Evolutionary conservation across 2,113 vertebrate species (phyloP).

Genomic region (Prolemur simus): DNA sequence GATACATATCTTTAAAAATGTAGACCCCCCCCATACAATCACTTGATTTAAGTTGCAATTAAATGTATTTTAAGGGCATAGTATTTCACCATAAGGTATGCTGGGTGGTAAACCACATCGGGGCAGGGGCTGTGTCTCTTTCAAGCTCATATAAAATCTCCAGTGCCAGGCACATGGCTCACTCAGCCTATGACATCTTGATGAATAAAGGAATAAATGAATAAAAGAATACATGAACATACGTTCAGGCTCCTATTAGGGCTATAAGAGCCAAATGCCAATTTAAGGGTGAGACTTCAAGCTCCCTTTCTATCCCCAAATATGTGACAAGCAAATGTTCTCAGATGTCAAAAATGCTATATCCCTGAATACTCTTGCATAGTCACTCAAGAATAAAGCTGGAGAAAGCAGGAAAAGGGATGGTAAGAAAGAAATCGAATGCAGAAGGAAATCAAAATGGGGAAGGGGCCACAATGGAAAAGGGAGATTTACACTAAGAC

Average conservation of each 20-base stretch:
- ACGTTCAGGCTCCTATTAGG: not conserved
- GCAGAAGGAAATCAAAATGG: not conserved
- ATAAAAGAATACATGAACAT: not conserved
- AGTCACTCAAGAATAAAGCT: not conserved
- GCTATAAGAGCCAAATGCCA: not conserved
- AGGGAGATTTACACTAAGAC: not conserved
- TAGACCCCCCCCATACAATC: not conserved
- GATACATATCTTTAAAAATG: not conserved
- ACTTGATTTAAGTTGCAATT: not conserved
- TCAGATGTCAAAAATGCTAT: not conserved
- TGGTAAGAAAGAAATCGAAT: not conserved
- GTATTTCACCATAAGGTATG: not conserved
- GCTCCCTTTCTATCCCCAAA: not conserved
- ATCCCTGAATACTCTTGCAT: not conserved
- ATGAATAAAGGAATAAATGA: not conserved
- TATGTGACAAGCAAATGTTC: not conserved
- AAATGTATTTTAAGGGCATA: accelerated
- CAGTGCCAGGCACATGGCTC: not conserved
- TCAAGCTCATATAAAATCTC: not conserved
- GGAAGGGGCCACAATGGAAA: not conserved
- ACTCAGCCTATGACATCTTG: not conserved
- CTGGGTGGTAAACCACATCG: accelerated
- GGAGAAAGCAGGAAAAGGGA: not conserved
- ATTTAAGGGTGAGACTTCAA: not conserved
- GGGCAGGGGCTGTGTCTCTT: not conserved